These are phyloP conservation scores for Actinernus sp. DNA, from an alignment of 92 coral and sea anemone species.

Conservation along the genomic window DNA sequence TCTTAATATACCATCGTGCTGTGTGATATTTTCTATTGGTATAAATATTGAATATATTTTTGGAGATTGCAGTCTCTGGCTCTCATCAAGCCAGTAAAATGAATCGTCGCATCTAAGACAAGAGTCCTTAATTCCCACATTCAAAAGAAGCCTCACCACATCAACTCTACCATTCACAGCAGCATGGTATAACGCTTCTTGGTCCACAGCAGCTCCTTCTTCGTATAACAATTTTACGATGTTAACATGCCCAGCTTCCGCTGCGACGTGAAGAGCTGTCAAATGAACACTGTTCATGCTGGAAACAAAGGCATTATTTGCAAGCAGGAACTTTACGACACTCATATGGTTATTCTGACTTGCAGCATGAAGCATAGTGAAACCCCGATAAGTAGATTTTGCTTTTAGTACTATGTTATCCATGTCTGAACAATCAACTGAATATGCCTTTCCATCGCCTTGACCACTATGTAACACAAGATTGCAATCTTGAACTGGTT, in stretches of 20 bases:
- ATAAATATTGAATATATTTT: too few relatives aligned
- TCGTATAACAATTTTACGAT: constrained; percentile 37
- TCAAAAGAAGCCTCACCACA: constrained; percentile 53
- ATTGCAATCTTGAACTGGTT: background rate
- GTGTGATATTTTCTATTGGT: too few relatives aligned
- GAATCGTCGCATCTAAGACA: constrained; percentile 54
- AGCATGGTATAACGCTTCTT: constrained; percentile 63
- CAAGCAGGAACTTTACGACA: constrained; percentile 37
- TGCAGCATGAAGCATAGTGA: constrained; percentile 68
- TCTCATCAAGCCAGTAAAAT: constrained; percentile 6
- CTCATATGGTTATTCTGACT: constrained; percentile 49
- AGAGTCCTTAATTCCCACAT: constrained; percentile 44
- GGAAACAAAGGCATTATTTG: constrained; percentile 20
- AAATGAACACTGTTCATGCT: constrained; percentile 17
- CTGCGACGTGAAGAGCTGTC: constrained; percentile 66
- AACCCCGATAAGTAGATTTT: too few relatives aligned
- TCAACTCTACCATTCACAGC: constrained; percentile 46
- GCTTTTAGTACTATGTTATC: too few relatives aligned
- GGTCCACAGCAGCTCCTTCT: constrained; percentile 44
- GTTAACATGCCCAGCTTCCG: constrained; percentile 64
- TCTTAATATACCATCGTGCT: too few relatives aligned
- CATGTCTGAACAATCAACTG: too few relatives aligned
- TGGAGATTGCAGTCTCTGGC: constrained; percentile 1
- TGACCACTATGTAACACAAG: too few relatives aligned
- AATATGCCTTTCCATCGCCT: too few relatives aligned